These are phyloP conservation scores for Siniperca knerii DNA, from an alignment of 2,113 vertebrate species.

Conservation along the genomic window DNA sequence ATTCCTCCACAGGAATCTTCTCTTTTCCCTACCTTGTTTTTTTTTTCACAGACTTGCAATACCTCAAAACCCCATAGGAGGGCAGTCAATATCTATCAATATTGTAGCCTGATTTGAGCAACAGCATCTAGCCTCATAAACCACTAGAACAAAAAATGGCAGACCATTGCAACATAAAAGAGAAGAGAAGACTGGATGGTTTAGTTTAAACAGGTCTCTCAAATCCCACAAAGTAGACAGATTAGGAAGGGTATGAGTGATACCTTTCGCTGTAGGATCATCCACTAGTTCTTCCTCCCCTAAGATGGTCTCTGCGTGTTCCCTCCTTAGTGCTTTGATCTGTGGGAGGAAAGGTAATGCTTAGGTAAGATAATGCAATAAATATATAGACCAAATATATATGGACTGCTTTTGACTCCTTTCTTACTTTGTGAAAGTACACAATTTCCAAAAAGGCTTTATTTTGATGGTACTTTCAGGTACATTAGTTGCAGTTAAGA, in stretches of 20 bases:
- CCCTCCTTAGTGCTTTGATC: conserved; percentile 77
- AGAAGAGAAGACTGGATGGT: conserved; percentile 7
- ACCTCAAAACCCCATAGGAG: conserved; percentile 54
- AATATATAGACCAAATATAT: not conserved
- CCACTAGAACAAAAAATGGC: not conserved
- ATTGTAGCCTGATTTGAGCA: not conserved
- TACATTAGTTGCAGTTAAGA: not conserved
- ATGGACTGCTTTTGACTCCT: not conserved
- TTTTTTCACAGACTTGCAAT: conserved; percentile 36
- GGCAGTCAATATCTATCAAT: conserved; percentile 36
- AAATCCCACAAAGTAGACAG: conserved; percentile 21
- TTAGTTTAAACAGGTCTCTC: conserved; percentile 21
- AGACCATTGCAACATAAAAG: conserved; percentile 20
- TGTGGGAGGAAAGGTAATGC: conserved; percentile 35
- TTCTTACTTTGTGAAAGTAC: not conserved
- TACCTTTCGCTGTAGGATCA: conserved; percentile 72
- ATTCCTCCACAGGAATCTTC: not conserved
- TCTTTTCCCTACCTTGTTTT: not conserved
- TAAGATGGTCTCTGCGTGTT: conserved; percentile 47
- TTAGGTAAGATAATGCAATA: not conserved
- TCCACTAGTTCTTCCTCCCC: conserved; percentile 71
- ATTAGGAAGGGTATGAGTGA: not conserved
- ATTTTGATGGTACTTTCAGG: not conserved
- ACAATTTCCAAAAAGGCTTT: not conserved
- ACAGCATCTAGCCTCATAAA: not conserved